A percentile compares a stretch with the other conserved stretches of the same genome.
Conservation (phyloP, 2,113 vertebrate genomes). For the Odontesthes bonariensis region DNA sequence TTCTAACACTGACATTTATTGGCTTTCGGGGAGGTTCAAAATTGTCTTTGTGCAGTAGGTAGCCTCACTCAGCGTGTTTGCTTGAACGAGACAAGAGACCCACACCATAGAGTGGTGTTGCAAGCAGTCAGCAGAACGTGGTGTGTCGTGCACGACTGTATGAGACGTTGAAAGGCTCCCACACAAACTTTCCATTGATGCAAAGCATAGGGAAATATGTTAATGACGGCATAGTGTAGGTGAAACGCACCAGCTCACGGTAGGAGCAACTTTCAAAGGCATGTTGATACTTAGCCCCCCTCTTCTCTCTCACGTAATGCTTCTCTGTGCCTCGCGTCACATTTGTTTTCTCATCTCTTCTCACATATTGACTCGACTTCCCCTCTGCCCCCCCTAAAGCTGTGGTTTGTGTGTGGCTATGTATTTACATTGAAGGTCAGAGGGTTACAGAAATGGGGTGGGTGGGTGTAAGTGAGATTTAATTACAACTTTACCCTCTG, state of each 20-base stretch:
- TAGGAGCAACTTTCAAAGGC: constrained; percentile 31
- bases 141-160: constrained; percentile 22
- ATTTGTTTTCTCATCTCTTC: constrained; percentile 46
- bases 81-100: constrained; percentile 34
- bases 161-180: constrained; percentile 10
- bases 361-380: constrained; percentile 22
- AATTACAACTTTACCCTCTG: constrained; percentile 22
- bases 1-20: constrained; percentile 10
- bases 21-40: constrained; percentile 38
- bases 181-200: constrained; percentile 52
- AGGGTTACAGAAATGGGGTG: constrained; percentile 46
- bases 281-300: constrained; percentile 33
- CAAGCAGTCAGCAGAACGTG: constrained; percentile 45
- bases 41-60: constrained; percentile 20
- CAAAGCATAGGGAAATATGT: constrained; percentile 44
- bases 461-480: constrained; percentile 27
- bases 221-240: constrained; percentile 36
- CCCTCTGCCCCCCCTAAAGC: not conserved
- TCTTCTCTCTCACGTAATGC: constrained; percentile 1
- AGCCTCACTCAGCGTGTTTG: constrained; percentile 25
- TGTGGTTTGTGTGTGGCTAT: constrained; percentile 36
- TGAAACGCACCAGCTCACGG: constrained; percentile 16
- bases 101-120: constrained; percentile 44
- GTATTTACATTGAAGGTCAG: constrained; percentile 69
- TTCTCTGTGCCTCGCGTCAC: constrained; percentile 22